Percentiles rank a stretch among this genome's conserved stretches.
Evolutionary conservation across 53 echinoderm and acorn worm species (phyloP).

Genomic region (Holothuria leucospilota): DNA sequence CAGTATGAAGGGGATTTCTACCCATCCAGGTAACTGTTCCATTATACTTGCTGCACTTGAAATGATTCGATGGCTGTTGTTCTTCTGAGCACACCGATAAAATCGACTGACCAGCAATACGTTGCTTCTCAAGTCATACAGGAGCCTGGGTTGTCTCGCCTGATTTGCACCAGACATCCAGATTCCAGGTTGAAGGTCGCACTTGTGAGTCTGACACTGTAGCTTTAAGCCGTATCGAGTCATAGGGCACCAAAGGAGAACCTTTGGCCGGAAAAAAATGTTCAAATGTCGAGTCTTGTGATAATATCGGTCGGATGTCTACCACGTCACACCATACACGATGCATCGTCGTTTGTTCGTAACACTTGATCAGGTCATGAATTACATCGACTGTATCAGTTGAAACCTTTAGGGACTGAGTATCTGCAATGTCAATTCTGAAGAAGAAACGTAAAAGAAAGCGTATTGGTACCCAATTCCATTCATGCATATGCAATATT

Average conservation of each 20-base stretch:
- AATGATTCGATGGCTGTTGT: background rate
- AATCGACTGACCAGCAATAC: background rate
- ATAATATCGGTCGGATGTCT: too few species aligned
- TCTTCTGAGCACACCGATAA: background rate
- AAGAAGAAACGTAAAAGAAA: too few species aligned
- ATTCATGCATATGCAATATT: too few species aligned
- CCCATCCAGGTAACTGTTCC: background rate
- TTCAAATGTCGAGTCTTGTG: background rate
- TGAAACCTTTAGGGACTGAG: too few species aligned
- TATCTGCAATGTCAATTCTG: too few species aligned
- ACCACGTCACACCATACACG: too few species aligned
- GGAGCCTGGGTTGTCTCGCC: background rate
- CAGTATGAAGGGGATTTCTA: background rate
- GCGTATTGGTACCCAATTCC: too few species aligned
- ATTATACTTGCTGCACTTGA: background rate
- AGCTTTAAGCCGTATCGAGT: background rate
- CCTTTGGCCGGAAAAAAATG: background rate
- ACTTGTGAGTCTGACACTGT: background rate
- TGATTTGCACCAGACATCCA: background rate
- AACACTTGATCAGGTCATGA: too few species aligned
- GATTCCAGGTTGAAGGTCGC: background rate
- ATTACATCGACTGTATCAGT: too few species aligned
- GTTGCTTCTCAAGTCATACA: background rate
- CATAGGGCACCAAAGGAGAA: background rate
- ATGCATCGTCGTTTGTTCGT: too few species aligned